Base-by-base conservation (phyloP, 2,113 vertebrate species). In the Mesoclemmys tuberculata region DNA sequence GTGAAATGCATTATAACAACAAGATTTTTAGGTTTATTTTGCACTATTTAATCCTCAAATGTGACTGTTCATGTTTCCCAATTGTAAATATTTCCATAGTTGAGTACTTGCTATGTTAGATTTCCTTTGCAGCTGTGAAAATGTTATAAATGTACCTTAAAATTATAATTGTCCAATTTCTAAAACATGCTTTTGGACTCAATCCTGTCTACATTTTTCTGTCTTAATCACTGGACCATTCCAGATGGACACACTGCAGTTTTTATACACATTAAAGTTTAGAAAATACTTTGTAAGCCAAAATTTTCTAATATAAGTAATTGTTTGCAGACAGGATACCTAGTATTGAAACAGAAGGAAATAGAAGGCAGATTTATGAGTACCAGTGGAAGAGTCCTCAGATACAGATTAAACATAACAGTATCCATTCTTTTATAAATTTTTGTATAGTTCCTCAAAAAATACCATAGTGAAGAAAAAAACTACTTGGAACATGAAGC, bases 371-470 rank as follows among this genome's bases (percentile, higher is more conserved):
- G 24, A 27, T 21, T 49, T 79, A 27, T 55, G 24, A 85, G 11
- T 13, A 89, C 19, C n/a, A 89, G 24, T 75, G 51, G 87, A 58
- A 79, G 46, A 46, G 46, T 46, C 46, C 46, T 46, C 46, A 46
- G 46, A 5, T 46, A 46, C 46, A 46, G 46, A 46, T 46, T 46
- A 46, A 46, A 46, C 19, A 87, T 90, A 92, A 88, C 31, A 64
- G 74, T 82, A n/a, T 3, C 77, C 10, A n/a, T 68, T 9, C 22
- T 29, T 92, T 71, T 11, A 2, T 84, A 49, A 0, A 0, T 82
- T 61, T 71, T 26, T 44, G 48, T 10, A 6, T 94, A 29, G 24
- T 51, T 94, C 44, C 58, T 95, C 82, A 80, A 58, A 44, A 90
- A 89, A 5, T 56, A 68, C 29, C 82, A 84, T 21, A 12, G 58